Evolutionary conservation across 1,140 invertebrate species (phyloP).

Genomic region (Hirudo medicinalis): DNA sequence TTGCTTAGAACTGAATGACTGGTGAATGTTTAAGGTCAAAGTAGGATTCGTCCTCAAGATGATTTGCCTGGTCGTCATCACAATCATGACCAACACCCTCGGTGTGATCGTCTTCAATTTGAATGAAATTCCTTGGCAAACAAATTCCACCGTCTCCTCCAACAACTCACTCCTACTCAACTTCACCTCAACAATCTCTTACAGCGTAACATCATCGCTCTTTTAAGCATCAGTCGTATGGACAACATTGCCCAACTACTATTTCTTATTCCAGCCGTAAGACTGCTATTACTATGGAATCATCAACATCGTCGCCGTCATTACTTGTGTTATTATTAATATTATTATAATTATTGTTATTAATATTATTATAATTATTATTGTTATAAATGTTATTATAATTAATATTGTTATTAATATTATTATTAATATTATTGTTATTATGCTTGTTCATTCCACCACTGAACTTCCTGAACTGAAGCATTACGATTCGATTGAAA

Average conservation of each 20-base stretch:
- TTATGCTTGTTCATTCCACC: background rate
- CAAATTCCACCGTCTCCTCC: background rate
- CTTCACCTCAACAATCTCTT: background rate
- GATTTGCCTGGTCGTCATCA: conserved; percentile 53
- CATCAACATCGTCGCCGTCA: too few relatives aligned
- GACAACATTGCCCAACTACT: background rate
- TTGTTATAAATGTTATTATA: background rate
- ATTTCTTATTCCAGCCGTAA: background rate
- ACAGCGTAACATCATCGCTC: background rate
- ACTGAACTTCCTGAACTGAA: background rate
- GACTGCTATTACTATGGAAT: background rate
- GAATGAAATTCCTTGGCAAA: conserved; percentile 23
- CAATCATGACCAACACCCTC: conserved; percentile 53
- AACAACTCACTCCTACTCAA: background rate
- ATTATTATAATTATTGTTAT: background rate
- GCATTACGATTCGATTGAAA: background rate
- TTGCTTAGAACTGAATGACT: background rate
- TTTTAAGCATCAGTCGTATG: background rate
- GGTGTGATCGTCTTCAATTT: conserved; percentile 25
- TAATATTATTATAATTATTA: conserved; percentile 7
- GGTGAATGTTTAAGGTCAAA: conserved; percentile 39
- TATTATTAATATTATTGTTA: background rate
- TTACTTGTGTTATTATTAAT: background rate
- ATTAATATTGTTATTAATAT: too few relatives aligned
- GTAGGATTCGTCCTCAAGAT: conserved; percentile 63